phyloP scores from a whole-genome alignment of 23 tunicate genomes.

The Halocynthia roretzi region DNA sequence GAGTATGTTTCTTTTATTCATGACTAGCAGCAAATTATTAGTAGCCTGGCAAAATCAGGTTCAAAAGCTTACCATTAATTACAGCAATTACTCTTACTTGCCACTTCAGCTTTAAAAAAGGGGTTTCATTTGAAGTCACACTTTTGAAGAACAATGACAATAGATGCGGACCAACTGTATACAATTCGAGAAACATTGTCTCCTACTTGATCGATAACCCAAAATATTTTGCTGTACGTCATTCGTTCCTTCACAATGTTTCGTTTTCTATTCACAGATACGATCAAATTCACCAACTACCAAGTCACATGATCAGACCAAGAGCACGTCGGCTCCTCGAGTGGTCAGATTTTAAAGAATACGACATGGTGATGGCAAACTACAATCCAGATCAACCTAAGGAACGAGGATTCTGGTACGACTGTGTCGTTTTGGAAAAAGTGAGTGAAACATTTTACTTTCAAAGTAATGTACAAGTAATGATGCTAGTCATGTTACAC shows the following conservation, averaged over 20 bases:
- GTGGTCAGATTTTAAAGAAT: conserved; percentile 56
- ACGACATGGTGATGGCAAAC: conserved; percentile 64
- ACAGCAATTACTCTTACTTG: too few species aligned
- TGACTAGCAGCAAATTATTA: background rate
- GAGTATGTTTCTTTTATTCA: conserved; percentile 22
- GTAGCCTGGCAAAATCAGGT: too few species aligned
- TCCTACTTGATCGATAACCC: background rate
- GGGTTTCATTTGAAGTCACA: too few species aligned
- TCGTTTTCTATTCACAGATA: conserved; percentile 22
- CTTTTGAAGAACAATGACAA: too few species aligned
- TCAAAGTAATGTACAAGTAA: too few species aligned
- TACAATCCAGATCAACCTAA: conserved; percentile 64
- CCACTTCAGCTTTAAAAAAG: too few species aligned
- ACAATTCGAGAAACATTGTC: too few species aligned
- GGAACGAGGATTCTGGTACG: conserved; percentile 89
- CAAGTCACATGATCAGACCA: conserved; percentile 35
- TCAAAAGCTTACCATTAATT: too few species aligned
- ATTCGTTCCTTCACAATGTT: background rate
- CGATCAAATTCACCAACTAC: conserved; percentile 27
- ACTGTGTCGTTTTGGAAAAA: conserved; percentile 41
- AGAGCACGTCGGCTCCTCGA: conserved; percentile 65
- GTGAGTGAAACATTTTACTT: conserved; percentile 1
- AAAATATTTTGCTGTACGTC: background rate
- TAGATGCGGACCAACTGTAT: too few species aligned
- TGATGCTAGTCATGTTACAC: background rate